Base-by-base conservation (phyloP, 2,113 vertebrate genomes). In the Salvelinus namaycush region DNA sequence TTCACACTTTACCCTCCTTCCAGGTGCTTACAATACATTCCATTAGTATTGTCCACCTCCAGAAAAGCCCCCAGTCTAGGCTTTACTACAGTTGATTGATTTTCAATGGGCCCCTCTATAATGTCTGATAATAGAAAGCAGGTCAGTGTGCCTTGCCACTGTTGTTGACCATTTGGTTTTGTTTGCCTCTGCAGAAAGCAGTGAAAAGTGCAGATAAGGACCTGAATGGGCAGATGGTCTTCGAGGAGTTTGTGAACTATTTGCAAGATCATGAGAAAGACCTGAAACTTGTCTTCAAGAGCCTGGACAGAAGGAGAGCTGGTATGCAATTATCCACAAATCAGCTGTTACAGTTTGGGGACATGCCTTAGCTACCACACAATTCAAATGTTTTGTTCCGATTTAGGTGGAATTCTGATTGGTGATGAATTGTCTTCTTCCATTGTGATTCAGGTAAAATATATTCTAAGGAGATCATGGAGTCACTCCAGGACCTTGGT, bases 231-330 rank as follows among this genome's bases (percentile, higher is more conserved):
- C 96, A 98, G 83, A 93, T 99, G 86, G 97, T 97, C 89, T 98
- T 99, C 68, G 97, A 99, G 74, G 96, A 99, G 76, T 99, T 99
- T 71, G 97, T 99, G 68, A 96, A 97, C 78, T 99, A 99, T 85
- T 95, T 99, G 62, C 96, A 98, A 54, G 98, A 99, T 72, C 95
- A 99, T 0, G 97, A 99, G 83, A 99, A 97, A 86, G 98, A 99
- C 64, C 92, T 99, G 89, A 95, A 96, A 68, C 92, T 99, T 1
- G 96, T 98, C 77, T 97, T 99, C 84, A 96, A 96, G 87, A 97
- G 94, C 76, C 78, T 97, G 24, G 95, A 97, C 90, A 95, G 91
- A 81, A 98, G 95, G 88, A 97, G 96, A 27, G 94, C 97, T 76
- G 97, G 98, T 99, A 90, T 82, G 79, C 48, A 18, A 13, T 60